Evolutionary conservation across 2,888 invertebrate species (phyloP).

Genomic region (Nomada fabriciana): DNA sequence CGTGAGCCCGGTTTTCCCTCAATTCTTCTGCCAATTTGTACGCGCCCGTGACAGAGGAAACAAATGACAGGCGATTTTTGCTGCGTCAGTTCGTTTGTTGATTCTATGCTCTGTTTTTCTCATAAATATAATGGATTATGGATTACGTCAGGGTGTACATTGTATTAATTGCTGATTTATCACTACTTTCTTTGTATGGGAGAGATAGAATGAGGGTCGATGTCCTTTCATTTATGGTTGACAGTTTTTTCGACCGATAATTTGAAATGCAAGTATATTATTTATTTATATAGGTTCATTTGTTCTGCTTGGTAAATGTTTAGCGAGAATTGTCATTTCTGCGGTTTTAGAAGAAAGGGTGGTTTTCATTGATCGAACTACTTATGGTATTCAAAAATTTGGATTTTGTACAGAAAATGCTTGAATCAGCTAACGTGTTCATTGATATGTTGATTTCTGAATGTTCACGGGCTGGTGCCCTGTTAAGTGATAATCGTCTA

Average conservation of each 20-base stretch:
- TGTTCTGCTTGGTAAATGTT: too few species aligned
- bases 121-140: neutral
- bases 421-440: neutral
- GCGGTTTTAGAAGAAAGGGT: too few species aligned
- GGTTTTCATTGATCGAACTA: too few species aligned
- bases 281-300: too few species aligned
- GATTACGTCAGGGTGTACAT: neutral
- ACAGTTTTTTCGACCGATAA: too few species aligned
- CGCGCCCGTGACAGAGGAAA: slow-evolving; percentile 5
- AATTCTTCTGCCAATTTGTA: neutral
- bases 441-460: neutral
- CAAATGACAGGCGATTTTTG: slow-evolving; percentile 16
- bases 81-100: neutral
- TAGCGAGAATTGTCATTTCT: too few species aligned
- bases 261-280: too few species aligned
- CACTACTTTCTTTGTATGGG: too few species aligned
- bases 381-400: too few species aligned
- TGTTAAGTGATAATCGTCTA: neutral
- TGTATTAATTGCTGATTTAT: neutral
- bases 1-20: slow-evolving; percentile 9
- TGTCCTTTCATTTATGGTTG: too few species aligned
- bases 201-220: too few species aligned
- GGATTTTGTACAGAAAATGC: neutral
- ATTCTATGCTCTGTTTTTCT: neutral
- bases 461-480: neutral